A percentile compares a stretch with the other conserved stretches of the same genome.
phyloP scores from a whole-genome alignment of 1,140 invertebrate genomes.

The Papilio xuthus region DNA sequence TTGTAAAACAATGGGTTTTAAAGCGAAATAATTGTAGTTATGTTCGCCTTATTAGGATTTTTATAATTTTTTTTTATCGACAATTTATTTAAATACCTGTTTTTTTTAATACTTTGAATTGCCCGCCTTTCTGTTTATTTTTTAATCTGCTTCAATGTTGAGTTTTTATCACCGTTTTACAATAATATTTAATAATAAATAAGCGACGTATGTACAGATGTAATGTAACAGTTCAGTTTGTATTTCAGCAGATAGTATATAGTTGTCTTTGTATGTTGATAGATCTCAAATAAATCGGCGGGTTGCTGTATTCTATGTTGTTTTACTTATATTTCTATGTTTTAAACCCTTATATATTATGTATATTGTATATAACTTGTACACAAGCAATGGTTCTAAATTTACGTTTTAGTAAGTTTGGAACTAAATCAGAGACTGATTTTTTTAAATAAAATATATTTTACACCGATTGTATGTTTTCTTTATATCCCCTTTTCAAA shows the following conservation, averaged over 20 bases:
- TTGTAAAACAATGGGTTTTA: neutral
- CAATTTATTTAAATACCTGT: neutral
- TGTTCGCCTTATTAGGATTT: neutral
- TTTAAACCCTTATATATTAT: slow-evolving; percentile 23
- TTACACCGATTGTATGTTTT: neutral
- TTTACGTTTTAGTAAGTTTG: slow-evolving; percentile 30
- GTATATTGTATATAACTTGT: neutral
- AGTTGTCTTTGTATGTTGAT: neutral
- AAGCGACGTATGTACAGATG: neutral
- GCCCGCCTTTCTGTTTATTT: neutral
- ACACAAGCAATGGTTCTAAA: neutral
- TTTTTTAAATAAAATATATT: slow-evolving; percentile 7
- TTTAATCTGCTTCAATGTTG: neutral
- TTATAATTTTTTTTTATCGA: neutral
- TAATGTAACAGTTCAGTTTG: neutral
- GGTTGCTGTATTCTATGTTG: slow-evolving; percentile 4
- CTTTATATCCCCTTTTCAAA: neutral
- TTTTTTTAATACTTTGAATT: neutral
- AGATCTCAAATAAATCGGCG: slow-evolving; percentile 32
- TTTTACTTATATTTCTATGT: slow-evolving; percentile 15
- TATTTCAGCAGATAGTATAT: neutral
- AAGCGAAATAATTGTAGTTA: neutral
- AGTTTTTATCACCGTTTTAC: no score
- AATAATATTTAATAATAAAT: neutral
- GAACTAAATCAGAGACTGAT: slow-evolving; percentile 20